These are phyloP conservation scores for Psilanteris sp. DNA, from an alignment of 1,140 invertebrate genomes.

Conservation along the genomic window DNA sequence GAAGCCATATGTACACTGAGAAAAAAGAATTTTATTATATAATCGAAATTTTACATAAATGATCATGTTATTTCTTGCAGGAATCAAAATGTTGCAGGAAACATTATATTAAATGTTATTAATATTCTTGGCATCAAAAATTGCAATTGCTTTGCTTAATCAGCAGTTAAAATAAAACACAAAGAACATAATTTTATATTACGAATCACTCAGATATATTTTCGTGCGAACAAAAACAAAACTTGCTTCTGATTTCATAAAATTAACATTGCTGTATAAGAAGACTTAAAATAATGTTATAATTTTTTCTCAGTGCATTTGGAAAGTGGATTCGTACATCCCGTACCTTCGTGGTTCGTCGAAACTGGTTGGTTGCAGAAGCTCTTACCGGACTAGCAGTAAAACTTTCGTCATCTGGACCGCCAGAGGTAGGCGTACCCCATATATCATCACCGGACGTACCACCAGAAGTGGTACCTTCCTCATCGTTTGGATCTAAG, in stretches of 20 bases:
- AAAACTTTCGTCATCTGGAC: slow-evolving; percentile 87
- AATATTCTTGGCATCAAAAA: too few species aligned
- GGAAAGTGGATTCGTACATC: slow-evolving; percentile 40
- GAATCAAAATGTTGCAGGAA: too few species aligned
- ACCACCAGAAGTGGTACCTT: slow-evolving; percentile 87
- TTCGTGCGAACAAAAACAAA: too few species aligned
- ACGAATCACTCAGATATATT: too few species aligned
- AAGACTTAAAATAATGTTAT: too few species aligned
- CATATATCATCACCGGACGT: slow-evolving; percentile 91
- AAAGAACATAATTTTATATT: too few species aligned
- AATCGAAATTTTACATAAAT: slow-evolving; percentile 36
- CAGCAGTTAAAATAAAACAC: too few species aligned
- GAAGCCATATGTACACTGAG: slow-evolving; percentile 58
- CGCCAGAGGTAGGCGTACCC: slow-evolving; percentile 91
- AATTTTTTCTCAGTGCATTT: slow-evolving; percentile 60
- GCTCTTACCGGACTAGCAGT: slow-evolving; percentile 79
- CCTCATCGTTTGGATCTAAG: slow-evolving; percentile 80
- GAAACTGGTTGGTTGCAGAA: slow-evolving; percentile 49
- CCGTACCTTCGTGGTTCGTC: slow-evolving; percentile 64
- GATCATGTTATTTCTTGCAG: background rate
- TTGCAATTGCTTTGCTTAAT: too few species aligned
- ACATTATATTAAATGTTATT: too few species aligned
- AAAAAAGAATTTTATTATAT: slow-evolving; percentile 45
- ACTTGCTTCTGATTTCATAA: too few species aligned
- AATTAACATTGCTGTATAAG: too few species aligned